A percentile compares a stretch with the other conserved stretches of the same genome.
These are phyloP conservation scores for Pseudochirops cupreus DNA, from an alignment of 2,797 vertebrate species.

Conservation along the genomic window DNA sequence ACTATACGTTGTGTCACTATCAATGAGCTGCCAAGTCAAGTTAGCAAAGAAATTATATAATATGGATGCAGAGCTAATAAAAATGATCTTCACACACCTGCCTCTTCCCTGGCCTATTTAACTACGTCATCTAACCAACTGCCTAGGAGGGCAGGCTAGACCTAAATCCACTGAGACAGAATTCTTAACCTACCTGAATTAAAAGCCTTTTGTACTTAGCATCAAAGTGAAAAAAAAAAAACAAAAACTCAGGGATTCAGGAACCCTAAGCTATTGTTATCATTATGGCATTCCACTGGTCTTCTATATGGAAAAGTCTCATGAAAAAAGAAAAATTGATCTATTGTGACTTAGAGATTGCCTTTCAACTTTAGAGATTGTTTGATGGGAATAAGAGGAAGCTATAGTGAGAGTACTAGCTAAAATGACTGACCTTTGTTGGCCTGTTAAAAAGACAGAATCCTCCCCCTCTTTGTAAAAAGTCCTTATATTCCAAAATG, in stretches of 20 bases:
- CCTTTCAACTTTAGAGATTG: slow-evolving; percentile 21
- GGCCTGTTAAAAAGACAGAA: slow-evolving; percentile 98
- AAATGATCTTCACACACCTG: slow-evolving; percentile 30
- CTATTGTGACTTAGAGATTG: neutral
- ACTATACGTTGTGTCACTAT: neutral
- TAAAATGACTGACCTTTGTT: slow-evolving; percentile 90
- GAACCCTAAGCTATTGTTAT: neutral
- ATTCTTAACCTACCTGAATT: slow-evolving; percentile 14
- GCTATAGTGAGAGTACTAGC: neutral
- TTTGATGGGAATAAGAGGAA: neutral
- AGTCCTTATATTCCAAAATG: slow-evolving; percentile 96
- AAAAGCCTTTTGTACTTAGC: neutral
- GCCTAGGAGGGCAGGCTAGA: neutral
- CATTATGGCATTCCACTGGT: neutral
- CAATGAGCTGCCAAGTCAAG: neutral
- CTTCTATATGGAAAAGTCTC: neutral
- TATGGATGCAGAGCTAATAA: neutral
- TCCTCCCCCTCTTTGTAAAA: slow-evolving; percentile 95
- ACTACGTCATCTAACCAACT: neutral
- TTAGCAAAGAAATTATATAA: slow-evolving; percentile 1
- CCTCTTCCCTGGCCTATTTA: neutral
- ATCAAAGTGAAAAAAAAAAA: neutral
- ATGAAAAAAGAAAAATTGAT: slow-evolving; percentile 36
- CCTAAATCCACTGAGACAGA: slow-evolving; percentile 2
- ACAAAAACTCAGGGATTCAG: neutral